phyloP scores from a whole-genome alignment of 2,113 vertebrate species.

The Saiga tatarica region DNA sequence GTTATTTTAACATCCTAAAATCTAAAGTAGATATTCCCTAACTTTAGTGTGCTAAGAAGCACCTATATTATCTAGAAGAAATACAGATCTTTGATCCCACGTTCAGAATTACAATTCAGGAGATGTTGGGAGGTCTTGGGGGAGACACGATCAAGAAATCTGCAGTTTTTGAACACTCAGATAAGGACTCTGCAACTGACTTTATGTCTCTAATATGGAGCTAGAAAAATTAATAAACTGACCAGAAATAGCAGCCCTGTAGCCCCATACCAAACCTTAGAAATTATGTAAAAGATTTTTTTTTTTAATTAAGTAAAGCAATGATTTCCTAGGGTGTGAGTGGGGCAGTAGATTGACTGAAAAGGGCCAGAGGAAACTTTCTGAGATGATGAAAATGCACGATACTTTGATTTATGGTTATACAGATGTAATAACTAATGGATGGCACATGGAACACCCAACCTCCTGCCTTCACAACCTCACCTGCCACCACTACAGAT shows the following conservation, averaged over 20 bases:
- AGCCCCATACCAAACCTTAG: neutral
- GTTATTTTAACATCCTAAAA: neutral
- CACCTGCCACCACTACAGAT: neutral
- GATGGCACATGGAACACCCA: neutral
- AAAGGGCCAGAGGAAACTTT: neutral
- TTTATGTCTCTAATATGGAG: neutral
- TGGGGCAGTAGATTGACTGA: neutral
- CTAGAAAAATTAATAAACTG: slow-evolving; percentile 19
- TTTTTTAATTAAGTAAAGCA: neutral
- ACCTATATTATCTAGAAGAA: neutral
- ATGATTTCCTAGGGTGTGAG: neutral
- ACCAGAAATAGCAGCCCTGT: neutral
- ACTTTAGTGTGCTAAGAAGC: neutral
- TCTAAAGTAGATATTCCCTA: neutral
- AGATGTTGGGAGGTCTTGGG: neutral
- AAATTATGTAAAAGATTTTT: neutral
- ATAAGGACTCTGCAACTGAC: neutral
- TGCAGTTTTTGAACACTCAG: neutral
- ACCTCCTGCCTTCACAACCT: neutral
- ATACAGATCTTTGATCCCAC: neutral
- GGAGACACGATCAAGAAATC: neutral
- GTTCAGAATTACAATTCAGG: neutral
- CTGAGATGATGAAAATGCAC: neutral
- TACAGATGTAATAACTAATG: neutral
- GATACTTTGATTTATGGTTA: neutral